Base-by-base conservation (phyloP, 2,888 invertebrate genomes). In the Eupelmus urozonus region DNA sequence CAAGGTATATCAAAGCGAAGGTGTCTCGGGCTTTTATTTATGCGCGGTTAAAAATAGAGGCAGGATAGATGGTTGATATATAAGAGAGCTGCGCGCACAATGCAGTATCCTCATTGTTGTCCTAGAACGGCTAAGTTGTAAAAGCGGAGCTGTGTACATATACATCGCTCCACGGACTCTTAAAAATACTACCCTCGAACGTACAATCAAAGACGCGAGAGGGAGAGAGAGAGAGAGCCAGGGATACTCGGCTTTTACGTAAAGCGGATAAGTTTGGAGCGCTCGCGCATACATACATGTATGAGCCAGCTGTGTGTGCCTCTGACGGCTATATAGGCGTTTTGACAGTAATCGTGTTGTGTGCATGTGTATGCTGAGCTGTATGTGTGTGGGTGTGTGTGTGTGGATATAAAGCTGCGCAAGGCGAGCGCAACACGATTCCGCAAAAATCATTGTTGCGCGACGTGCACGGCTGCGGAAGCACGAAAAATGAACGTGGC, bases 1-100 rank as follows among this genome's bases (percentile, higher is more conserved):
- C 74, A 65, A 77, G 77, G 77, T 80, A 77, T 1, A 49, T 13
- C 7, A 13, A 9, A 34, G 9, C 34, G 9, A 34, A 34, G 9
- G 9, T 5, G 3, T 9, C 3, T 34, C 34, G 9, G 9, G 3
- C 9, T 5, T 49, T 49, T 49, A 16, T 40, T 11, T 16, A 49
- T 49, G 49, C 49, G 16, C 16, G 13, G 3, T 49, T 34, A 5
- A 9, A 5, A 34, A 34, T 5, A 34, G 5, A 34, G 16, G 45
- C 2, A 45, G 7, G 2, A 34, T 5, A 9, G 9, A 5, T 34
- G 9, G 9, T 9, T 5, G 34, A 34, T 34, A 34, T 5, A 13
- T 2, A 45, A 45, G 16, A 45, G 16, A 45, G 34, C 9, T 34
- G 9, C 9, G 45, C 45, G 16, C 13, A 20, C 20, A 20, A 42